phyloP scores from a whole-genome alignment of 1,140 invertebrate species.

The Caenorhabditis remanei region DNA sequence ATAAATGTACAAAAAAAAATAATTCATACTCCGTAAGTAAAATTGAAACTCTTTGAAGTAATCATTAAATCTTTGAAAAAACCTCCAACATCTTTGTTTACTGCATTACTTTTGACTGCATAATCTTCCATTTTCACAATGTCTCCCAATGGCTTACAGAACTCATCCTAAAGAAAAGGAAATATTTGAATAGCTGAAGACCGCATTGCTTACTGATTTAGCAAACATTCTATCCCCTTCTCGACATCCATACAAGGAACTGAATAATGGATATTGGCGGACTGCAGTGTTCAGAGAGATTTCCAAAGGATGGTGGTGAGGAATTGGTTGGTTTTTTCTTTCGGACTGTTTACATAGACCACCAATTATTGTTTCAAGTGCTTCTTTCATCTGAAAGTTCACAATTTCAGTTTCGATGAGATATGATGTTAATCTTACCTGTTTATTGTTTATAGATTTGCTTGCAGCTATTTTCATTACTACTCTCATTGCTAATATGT shows the following conservation, averaged over 20 bases:
- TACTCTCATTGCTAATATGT: constrained; percentile 10
- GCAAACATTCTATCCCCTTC: constrained; percentile 33
- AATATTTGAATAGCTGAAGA: background rate
- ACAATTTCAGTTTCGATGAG: background rate
- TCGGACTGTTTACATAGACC: constrained; percentile 44
- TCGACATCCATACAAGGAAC: constrained; percentile 18
- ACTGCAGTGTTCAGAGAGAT: constrained; percentile 22
- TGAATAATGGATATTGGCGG: constrained; percentile 35
- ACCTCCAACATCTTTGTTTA: constrained; percentile 23
- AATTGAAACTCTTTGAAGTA: constrained; percentile 34
- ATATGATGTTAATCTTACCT: background rate
- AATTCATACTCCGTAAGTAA: constrained; percentile 5
- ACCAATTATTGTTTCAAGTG: constrained; percentile 23
- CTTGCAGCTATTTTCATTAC: constrained; percentile 31
- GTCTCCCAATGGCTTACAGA: constrained; percentile 39
- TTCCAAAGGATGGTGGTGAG: constrained; percentile 35
- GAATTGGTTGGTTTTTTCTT: constrained; percentile 1
- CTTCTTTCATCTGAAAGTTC: constrained; percentile 24
- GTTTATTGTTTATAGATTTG: constrained; percentile 24
- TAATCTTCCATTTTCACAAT: constrained; percentile 4
- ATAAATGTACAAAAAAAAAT: background rate
- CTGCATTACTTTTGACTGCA: constrained; percentile 16
- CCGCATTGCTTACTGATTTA: background rate
- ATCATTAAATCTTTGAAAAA: constrained; percentile 37
- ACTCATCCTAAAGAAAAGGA: background rate